phyloP scores from a whole-genome alignment of 2,888 invertebrate genomes.

The Tolmerus cingulatus region DNA sequence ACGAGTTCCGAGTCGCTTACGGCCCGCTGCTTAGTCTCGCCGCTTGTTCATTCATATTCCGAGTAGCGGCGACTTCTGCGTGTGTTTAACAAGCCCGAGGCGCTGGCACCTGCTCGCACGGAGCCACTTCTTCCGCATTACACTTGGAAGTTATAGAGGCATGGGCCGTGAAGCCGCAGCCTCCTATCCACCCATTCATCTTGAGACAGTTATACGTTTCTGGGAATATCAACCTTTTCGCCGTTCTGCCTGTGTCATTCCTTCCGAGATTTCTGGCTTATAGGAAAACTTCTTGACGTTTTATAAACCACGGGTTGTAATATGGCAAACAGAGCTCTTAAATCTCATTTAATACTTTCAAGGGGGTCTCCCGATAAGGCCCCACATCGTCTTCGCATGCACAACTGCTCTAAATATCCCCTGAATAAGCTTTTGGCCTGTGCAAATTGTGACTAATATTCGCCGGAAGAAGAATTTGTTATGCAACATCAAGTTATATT shows the following conservation, averaged over 20 bases:
- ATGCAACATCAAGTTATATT: too few relatives aligned
- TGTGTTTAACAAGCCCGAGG: neutral
- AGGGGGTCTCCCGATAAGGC: too few relatives aligned
- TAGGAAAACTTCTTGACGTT: neutral
- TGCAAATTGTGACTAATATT: too few relatives aligned
- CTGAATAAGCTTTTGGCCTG: too few relatives aligned
- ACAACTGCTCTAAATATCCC: too few relatives aligned
- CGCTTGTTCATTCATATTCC: neutral
- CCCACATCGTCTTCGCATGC: too few relatives aligned
- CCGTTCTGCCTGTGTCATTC: neutral
- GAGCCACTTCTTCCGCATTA: constrained; percentile 18
- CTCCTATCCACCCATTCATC: neutral
- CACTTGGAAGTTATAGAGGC: neutral
- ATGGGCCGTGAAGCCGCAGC: neutral
- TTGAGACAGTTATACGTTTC: neutral
- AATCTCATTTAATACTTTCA: too few relatives aligned
- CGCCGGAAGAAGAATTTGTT: too few relatives aligned
- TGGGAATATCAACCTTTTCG: neutral
- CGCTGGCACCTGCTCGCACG: neutral
- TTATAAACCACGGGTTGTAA: neutral
- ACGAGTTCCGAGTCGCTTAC: neutral
- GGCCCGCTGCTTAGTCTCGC: neutral
- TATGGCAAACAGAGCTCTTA: too few relatives aligned
- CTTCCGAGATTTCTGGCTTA: neutral
- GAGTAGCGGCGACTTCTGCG: neutral